Evolutionary conservation across 2,888 invertebrate genomes (phyloP).

Genomic region (Myopa testacea): DNA sequence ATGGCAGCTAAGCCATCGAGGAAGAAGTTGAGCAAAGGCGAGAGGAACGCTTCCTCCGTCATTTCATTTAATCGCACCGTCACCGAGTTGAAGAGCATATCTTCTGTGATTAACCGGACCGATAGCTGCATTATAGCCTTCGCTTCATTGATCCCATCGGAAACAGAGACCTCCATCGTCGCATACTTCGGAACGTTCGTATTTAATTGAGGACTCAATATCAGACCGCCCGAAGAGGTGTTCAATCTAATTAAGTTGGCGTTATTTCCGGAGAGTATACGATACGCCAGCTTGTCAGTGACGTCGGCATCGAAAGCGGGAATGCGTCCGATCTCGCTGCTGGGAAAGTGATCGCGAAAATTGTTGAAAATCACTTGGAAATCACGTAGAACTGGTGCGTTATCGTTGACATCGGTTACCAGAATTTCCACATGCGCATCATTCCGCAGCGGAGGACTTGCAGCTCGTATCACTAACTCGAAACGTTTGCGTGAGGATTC

Average conservation of each 20-base stretch:
- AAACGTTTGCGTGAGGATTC: conserved; percentile 94
- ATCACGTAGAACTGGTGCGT: conserved; percentile 90
- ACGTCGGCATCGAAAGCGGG: conserved; percentile 97
- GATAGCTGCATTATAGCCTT: conserved; percentile 92
- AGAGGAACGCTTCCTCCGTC: conserved; percentile 92
- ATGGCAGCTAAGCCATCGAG: conserved; percentile 92
- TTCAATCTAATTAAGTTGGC: conserved; percentile 89
- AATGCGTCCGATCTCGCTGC: conserved; percentile 89
- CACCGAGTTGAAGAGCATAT: conserved; percentile 94
- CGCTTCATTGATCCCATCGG: conserved; percentile 93
- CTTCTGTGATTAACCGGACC: conserved; percentile 91
- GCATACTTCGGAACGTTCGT: conserved; percentile 95
- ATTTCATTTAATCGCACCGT: conserved; percentile 93
- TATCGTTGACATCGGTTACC: conserved; percentile 95
- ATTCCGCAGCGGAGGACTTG: conserved; percentile 88
- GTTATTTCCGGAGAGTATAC: conserved; percentile 91
- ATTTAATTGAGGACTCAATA: conserved; percentile 90
- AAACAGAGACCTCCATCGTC: conserved; percentile 92
- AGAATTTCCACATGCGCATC: conserved; percentile 89
- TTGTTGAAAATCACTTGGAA: conserved; percentile 96
- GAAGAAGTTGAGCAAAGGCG: conserved; percentile 88
- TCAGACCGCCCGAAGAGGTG: conserved; percentile 84
- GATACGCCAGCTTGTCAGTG: conserved; percentile 83
- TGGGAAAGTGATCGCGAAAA: conserved; percentile 92
- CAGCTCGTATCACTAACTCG: conserved; percentile 88